These are phyloP conservation scores for Salminus brasiliensis DNA, from an alignment of 2,113 vertebrate species.

Conservation along the genomic window DNA sequence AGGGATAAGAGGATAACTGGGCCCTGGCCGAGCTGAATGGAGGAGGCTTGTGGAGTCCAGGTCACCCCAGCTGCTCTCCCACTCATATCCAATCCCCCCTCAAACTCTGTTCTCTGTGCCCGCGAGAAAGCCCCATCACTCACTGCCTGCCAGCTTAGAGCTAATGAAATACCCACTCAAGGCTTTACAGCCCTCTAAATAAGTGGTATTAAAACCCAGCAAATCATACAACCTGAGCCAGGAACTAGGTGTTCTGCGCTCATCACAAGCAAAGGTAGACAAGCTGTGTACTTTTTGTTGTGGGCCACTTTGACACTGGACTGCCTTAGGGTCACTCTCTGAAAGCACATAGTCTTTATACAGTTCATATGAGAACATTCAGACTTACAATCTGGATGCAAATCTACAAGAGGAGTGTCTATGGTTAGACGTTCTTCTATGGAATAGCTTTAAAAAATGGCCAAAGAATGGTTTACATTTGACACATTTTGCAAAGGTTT, in stretches of 20 bases:
- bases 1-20: conserved; percentile 90
- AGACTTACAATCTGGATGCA: not conserved
- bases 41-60: conserved; percentile 42
- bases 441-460: too few species aligned
- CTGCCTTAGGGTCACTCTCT: not conserved
- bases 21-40: conserved; percentile 35
- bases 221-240: conserved; percentile 18
- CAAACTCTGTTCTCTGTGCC: conserved; percentile 15
- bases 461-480: too few species aligned
- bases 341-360: not conserved
- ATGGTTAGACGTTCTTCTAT: too few species aligned
- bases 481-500: too few species aligned
- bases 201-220: conserved; percentile 35
- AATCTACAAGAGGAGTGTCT: too few species aligned
- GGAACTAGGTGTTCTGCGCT: conserved; percentile 10
- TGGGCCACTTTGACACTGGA: not conserved
- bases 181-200: conserved; percentile 6
- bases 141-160: conserved; percentile 32
- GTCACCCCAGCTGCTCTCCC: conserved; percentile 43
- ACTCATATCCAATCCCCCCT: conserved; percentile 43
- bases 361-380: not conserved
- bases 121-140: conserved; percentile 30
- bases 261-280: not conserved
- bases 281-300: not conserved
- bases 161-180: conserved; percentile 42